Base-by-base conservation (phyloP, 2,113 vertebrate genomes). In the Rhagologus leucostigma region DNA sequence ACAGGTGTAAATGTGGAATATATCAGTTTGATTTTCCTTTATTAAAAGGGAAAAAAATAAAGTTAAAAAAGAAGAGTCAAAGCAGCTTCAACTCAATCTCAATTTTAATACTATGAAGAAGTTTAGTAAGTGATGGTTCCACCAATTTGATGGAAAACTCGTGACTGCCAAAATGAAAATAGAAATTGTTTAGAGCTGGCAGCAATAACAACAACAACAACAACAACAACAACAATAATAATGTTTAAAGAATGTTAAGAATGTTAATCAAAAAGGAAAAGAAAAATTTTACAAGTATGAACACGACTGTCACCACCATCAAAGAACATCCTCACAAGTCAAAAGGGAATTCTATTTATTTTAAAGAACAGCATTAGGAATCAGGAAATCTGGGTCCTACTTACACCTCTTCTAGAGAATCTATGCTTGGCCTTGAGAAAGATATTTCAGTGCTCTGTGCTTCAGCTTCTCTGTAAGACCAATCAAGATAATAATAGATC, bases 1-100 rank as follows among this genome's bases (percentile, higher is more conserved):
- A 97, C 84, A 96, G 91, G 96, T 97, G 88, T 95, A 95, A 91
- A 97, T 41, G 89, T 84, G 95, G 93, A 96, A 95, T 59, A 79
- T 64, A 94, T 73, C 69, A 27, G 92, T 95, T 86, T 97, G 89
- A 96, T 96, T 95, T 94, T 84, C 92, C 75, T 94, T 97, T 93
- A 97, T 93, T 97, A 97, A 97, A 97, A 96, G 89, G 68, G 78
- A 76, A 65, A 90, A 81, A 81, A 88, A 62, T 23, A 57, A 41
- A 23, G 6, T 6, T n/a, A 13, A 9, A 82, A 71, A 65, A 65
- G 70, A 80, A 32, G 32, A 87, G 10, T 80, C 91, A 93, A 96
- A 84, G 71, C 39, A 86, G 50, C 47, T 32, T 90, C 89, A 95
- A 95, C 80, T 97, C 93, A 91, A 93, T 93, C 88, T 96, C 29